phyloP scores from a whole-genome alignment of 64 coral and sea anemone genomes.

The Pocillopora verrucosa region DNA sequence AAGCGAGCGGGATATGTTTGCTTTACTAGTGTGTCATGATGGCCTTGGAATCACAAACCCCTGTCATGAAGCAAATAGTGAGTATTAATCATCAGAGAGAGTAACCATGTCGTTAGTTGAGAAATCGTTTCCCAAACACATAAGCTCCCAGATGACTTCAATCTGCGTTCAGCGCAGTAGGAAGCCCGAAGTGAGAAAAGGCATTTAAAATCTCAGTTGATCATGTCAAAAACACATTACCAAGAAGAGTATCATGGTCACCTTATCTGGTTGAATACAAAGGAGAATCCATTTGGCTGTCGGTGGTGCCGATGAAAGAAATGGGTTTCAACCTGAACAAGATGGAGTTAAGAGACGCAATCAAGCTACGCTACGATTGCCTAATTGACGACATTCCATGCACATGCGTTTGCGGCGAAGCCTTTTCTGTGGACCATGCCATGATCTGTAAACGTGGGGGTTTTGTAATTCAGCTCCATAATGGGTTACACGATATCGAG shows the following conservation, averaged over 20 bases:
- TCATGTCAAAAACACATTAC: not conserved
- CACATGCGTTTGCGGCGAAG: not conserved
- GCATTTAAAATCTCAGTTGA: constrained; percentile 11
- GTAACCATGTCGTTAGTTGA: constrained; percentile 25
- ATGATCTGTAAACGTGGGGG: not conserved
- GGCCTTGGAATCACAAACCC: not conserved
- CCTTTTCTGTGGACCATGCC: not conserved
- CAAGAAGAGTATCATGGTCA: not conserved
- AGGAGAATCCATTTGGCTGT: not conserved
- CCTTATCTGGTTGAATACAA: not conserved
- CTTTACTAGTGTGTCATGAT: not conserved
- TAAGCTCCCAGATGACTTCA: not conserved
- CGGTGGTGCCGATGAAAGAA: not conserved
- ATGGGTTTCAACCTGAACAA: constrained; percentile 16
- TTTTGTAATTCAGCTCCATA: constrained; percentile 13
- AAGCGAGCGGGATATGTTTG: not conserved
- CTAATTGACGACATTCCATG: not conserved
- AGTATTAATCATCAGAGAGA: not conserved
- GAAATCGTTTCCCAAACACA: constrained; percentile 1
- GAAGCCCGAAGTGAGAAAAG: constrained; percentile 20
- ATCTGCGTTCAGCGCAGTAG: constrained; percentile 12
- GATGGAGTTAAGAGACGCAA: not conserved
- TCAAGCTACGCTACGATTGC: constrained; percentile 8
- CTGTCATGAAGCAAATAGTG: constrained; percentile 6
- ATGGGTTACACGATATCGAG: not conserved